Percentiles rank a stretch among this genome's conserved stretches.
Conservation (phyloP, 2,797 vertebrate genomes). For the Poecilia picta region DNA sequence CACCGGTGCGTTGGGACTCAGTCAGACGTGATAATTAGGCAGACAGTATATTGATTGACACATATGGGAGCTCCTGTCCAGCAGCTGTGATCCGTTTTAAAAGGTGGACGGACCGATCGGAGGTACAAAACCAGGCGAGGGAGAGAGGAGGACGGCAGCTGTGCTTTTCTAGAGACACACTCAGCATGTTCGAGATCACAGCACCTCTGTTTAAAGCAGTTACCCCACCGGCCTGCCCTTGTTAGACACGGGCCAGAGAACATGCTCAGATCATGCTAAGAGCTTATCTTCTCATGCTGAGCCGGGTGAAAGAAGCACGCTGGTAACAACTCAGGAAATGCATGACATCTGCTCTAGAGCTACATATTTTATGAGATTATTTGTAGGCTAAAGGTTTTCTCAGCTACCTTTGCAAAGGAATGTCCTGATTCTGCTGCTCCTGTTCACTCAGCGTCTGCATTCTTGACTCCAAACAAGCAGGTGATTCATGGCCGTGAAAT, state of each 20-base stretch:
- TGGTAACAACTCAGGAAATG: conserved; percentile 21
- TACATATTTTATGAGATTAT: conserved; percentile 22
- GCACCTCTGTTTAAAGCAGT: conserved; percentile 9
- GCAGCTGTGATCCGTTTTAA: conserved; percentile 65
- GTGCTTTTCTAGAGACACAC: conserved; percentile 22
- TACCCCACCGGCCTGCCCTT: conserved; percentile 38
- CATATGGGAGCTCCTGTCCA: conserved; percentile 54
- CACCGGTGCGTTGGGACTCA: conserved; percentile 38
- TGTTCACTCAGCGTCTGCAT: background rate
- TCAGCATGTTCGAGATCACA: conserved; percentile 26
- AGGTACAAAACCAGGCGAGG: conserved; percentile 7
- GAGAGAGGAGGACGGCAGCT: conserved; percentile 22
- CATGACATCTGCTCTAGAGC: background rate
- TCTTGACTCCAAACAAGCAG: background rate
- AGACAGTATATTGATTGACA: conserved; percentile 69
- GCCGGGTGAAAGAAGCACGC: conserved; percentile 15
- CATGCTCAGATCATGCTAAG: conserved; percentile 59
- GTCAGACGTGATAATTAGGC: conserved; percentile 51
- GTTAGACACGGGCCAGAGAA: conserved; percentile 61
- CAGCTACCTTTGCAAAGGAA: background rate
- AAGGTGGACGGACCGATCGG: conserved; percentile 41
- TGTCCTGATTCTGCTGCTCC: background rate
- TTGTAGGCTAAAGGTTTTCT: conserved; percentile 13
- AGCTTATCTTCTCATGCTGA: conserved; percentile 62
- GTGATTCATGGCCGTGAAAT: background rate